Base-by-base conservation (phyloP, 2,888 invertebrate species). In the Danaus chrysippus region DNA sequence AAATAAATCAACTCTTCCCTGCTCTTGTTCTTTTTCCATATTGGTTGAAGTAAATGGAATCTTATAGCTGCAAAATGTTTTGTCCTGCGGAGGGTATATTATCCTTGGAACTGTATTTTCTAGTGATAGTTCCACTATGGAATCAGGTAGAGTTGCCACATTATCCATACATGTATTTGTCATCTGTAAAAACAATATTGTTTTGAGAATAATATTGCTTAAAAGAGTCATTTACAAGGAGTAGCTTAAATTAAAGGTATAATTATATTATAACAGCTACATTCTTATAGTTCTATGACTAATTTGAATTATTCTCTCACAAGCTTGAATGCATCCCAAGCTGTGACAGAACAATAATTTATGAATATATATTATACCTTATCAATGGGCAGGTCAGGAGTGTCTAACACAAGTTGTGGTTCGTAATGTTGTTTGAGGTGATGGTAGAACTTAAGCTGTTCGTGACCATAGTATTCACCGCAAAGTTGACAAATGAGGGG, bases 381-480 rank as follows among this genome's bases (percentile, higher is more conserved):
- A 59, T 91, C 91, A 8, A 86, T 92, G 43, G 77, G 80, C 0
- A 90, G 70, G 41, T 89, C 87, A 0, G 83, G 70, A 15, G 63
- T 11, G 17, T 49, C 66, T 3, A 62, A 56, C n/a, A 88, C 89
- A 0, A 82, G 89, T 76, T 87, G 89, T 0, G 95, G 95, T 78
- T 96, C 96, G 81, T 96, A 96, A 77, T 95, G 96, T 63, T 93
- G 92, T 83, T 96, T 96, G 9, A 97, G 90, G 78, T 97, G 97
- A 62, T 96, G 95, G 84, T 95, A 97, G 87, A 97, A 97, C 76
- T 94, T 94, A 15, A 96, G 83, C 78, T 97, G 97, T 66, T 95
- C 94, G 42, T 93, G 90, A 9, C 89, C 93, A 76, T 95, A 95
- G 69, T 92, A 92, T 67, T 93, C 93, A n/a, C 93, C 94, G 78